Evolutionary conservation across 2,888 invertebrate species (phyloP).

Genomic region (Dusona sp.): DNA sequence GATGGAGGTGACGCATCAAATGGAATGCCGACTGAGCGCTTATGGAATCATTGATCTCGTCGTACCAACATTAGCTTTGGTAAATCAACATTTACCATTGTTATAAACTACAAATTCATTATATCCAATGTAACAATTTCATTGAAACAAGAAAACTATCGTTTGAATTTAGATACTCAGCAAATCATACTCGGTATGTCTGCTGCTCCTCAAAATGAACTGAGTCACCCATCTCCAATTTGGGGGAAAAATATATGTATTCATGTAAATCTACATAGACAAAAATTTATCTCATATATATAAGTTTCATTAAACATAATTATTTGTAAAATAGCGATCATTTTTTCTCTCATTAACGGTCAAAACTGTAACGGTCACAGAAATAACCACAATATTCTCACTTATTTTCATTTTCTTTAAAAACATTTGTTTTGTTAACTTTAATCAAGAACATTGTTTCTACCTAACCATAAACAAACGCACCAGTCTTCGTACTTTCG

Average conservation of each 20-base stretch:
- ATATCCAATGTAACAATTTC: not conserved
- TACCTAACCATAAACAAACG: not conserved
- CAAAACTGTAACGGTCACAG: not conserved
- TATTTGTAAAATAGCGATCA: too few relatives aligned
- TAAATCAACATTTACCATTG: constrained; percentile 63
- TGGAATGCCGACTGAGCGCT: constrained; percentile 69
- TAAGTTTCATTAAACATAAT: not conserved
- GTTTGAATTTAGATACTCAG: constrained; percentile 13
- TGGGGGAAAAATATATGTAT: not conserved
- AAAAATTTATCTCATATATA: not conserved
- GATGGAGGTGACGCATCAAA: constrained; percentile 64
- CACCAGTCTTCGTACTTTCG: too few relatives aligned
- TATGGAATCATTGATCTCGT: constrained; percentile 70
- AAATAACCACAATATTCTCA: not conserved
- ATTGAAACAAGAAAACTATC: not conserved
- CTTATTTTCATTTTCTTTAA: too few relatives aligned
- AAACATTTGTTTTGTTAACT: not conserved
- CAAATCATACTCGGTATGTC: constrained; percentile 25
- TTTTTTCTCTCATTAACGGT: not conserved
- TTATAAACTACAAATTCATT: not conserved
- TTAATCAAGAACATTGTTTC: not conserved
- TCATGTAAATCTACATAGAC: not conserved
- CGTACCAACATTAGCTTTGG: constrained; percentile 72
- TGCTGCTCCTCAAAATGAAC: not conserved
- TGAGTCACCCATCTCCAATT: not conserved